A percentile compares a stretch with the other conserved stretches of the same genome.
Conservation (phyloP, 2,113 vertebrate genomes). For the Pontoporia blainvillei region DNA sequence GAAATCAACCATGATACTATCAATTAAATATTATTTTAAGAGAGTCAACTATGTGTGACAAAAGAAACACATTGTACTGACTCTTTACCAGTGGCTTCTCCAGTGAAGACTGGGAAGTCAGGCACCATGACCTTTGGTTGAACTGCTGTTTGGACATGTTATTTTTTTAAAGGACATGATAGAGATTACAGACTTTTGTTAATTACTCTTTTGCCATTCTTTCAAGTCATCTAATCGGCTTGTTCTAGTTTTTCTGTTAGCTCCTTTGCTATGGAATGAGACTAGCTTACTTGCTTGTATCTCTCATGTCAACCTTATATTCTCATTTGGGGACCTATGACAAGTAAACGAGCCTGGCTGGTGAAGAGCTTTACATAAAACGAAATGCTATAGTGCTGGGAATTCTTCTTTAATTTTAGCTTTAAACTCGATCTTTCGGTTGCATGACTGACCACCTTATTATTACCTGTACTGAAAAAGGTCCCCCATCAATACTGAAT, state of each 20-base stretch:
- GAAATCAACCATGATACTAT: not conserved
- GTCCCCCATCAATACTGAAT: slow-evolving; percentile 82
- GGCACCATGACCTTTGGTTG: slow-evolving; percentile 39
- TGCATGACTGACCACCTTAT: slow-evolving; percentile 93
- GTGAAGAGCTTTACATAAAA: slow-evolving; percentile 56
- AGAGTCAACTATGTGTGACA: not conserved
- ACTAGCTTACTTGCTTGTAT: slow-evolving; percentile 66
- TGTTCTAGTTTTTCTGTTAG: slow-evolving; percentile 29
- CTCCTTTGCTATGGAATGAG: not conserved
- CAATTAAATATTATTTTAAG: not conserved
- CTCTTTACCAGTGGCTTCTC: not conserved
- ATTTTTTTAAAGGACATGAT: slow-evolving; percentile 21
- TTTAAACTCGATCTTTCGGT: slow-evolving; percentile 90
- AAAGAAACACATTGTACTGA: not conserved
- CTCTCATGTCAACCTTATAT: slow-evolving; percentile 77
- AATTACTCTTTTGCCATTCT: not conserved
- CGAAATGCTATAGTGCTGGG: slow-evolving; percentile 91
- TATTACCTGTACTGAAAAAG: slow-evolving; percentile 83
- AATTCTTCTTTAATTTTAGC: slow-evolving; percentile 89
- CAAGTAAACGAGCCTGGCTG: slow-evolving; percentile 63
- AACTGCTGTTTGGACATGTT: slow-evolving; percentile 11
- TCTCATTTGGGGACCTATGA: slow-evolving; percentile 74
- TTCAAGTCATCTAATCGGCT: slow-evolving; percentile 22
- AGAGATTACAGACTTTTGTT: not conserved
- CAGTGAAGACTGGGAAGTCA: not conserved